These are phyloP conservation scores for Hippocampus zosterae DNA, from an alignment of 2,113 vertebrate genomes.

Conservation along the genomic window DNA sequence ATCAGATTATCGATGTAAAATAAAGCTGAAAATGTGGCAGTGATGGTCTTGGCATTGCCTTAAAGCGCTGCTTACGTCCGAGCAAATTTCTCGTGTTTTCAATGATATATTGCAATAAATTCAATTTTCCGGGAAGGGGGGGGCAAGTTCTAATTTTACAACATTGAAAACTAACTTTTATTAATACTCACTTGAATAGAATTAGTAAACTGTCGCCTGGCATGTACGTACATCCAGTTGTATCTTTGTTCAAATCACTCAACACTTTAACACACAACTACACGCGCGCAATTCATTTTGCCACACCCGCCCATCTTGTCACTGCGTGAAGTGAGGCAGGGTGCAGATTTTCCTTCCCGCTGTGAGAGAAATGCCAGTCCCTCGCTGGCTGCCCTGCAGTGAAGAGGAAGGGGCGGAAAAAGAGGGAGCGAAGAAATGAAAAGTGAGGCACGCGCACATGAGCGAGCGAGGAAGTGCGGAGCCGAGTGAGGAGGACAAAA, in stretches of 20 bases:
- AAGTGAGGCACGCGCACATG: constrained; percentile 4
- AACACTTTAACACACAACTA: background rate
- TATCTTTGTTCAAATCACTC: background rate
- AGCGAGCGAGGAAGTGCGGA: background rate
- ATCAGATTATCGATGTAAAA: background rate
- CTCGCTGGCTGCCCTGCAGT: constrained; percentile 42
- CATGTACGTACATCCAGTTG: background rate
- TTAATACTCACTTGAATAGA: background rate
- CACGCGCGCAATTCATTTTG: constrained; percentile 24
- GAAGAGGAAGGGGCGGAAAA: constrained; percentile 27
- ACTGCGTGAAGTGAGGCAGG: constrained; percentile 49
- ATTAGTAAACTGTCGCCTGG: background rate
- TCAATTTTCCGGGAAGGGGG: background rate
- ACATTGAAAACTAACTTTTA: background rate
- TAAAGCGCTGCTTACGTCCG: background rate
- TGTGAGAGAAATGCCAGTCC: constrained; percentile 68
- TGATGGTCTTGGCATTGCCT: background rate
- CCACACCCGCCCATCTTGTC: constrained; percentile 38
- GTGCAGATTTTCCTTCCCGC: constrained; percentile 52
- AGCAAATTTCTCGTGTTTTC: background rate
- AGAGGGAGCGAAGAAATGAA: constrained; percentile 14
- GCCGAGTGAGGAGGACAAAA: background rate
- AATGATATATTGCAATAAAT: background rate
- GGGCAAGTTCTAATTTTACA: background rate
- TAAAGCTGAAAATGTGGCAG: background rate